These are phyloP conservation scores for Prorops nasuta DNA, from an alignment of 1,140 invertebrate species.

Conservation along the genomic window DNA sequence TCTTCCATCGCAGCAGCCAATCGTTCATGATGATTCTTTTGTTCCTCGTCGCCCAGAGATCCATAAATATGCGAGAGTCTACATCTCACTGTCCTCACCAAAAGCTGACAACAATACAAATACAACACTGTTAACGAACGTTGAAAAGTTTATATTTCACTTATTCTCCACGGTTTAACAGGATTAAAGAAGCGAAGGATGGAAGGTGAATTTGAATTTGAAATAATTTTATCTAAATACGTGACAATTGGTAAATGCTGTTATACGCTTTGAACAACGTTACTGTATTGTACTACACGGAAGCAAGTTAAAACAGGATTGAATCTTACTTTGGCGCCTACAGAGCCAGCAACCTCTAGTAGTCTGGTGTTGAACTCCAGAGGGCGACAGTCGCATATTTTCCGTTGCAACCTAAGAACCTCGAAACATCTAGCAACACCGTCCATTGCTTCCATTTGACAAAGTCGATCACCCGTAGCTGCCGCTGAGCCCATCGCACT, in stretches of 20 bases:
- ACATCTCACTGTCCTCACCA: conserved; percentile 73
- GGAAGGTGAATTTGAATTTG: too few relatives aligned
- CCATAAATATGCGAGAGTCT: conserved; percentile 76
- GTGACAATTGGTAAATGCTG: too few relatives aligned
- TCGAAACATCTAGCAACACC: conserved; percentile 78
- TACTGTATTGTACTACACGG: too few relatives aligned
- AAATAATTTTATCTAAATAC: too few relatives aligned
- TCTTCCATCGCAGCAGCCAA: conserved; percentile 69
- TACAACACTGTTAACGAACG: too few relatives aligned
- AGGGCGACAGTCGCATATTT: conserved; percentile 81
- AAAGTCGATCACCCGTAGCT: conserved; percentile 73
- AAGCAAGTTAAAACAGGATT: too few relatives aligned
- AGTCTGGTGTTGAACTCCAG: conserved; percentile 79
- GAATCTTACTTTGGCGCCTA: conserved; percentile 76
- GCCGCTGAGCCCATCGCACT: conserved; percentile 79
- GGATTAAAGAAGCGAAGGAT: too few relatives aligned
- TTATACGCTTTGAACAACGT: too few relatives aligned
- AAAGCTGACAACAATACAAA: conserved; percentile 67
- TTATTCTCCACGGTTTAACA: too few relatives aligned
- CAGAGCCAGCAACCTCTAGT: conserved; percentile 75
- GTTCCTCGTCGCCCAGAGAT: conserved; percentile 76
- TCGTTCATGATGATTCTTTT: conserved; percentile 70
- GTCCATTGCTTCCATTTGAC: conserved; percentile 86
- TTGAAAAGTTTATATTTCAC: too few relatives aligned
- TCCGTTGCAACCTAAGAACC: conserved; percentile 71